Conservation (phyloP, 1,140 invertebrate species). For the Scaptomyza graminum region DNA sequence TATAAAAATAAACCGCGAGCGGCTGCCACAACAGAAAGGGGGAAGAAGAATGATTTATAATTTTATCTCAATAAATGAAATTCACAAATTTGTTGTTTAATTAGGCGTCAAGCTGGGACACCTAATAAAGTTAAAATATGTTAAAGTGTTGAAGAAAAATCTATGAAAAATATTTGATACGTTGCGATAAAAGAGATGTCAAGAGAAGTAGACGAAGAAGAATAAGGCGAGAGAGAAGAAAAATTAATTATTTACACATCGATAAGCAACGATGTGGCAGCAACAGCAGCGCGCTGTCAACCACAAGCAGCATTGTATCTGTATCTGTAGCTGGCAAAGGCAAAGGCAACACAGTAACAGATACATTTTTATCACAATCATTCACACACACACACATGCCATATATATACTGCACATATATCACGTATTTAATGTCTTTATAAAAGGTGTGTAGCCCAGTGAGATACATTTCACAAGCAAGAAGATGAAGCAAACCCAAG, state of each 20-base stretch:
- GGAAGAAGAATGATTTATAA: slow-evolving; percentile 28
- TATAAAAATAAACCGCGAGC: slow-evolving; percentile 21
- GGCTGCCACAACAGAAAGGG: neutral
- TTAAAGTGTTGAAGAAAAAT: slow-evolving; percentile 54
- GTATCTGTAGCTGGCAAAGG: slow-evolving; percentile 11
- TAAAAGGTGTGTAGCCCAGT: slow-evolving; percentile 74
- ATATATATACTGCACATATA: slow-evolving; percentile 61
- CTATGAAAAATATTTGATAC: slow-evolving; percentile 47
- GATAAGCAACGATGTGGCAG: slow-evolving; percentile 58
- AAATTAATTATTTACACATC: slow-evolving; percentile 82
- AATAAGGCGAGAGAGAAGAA: slow-evolving; percentile 40
- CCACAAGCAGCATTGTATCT: slow-evolving; percentile 59
- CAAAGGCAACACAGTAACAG: slow-evolving; percentile 30
- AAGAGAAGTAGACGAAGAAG: slow-evolving; percentile 4
- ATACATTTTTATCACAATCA: slow-evolving; percentile 77
- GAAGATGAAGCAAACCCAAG: slow-evolving; percentile 1
- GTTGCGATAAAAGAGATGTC: slow-evolving; percentile 9
- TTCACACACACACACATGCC: slow-evolving; percentile 65
- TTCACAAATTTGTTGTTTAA: slow-evolving; percentile 33
- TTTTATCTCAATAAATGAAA: slow-evolving; percentile 21
- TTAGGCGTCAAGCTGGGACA: slow-evolving; percentile 12
- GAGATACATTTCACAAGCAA: slow-evolving; percentile 70
- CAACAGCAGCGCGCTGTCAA: slow-evolving; percentile 58
- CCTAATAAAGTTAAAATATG: slow-evolving; percentile 4
- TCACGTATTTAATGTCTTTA: slow-evolving; percentile 80